phyloP scores from a whole-genome alignment of 2,797 vertebrate species.

The Nothura maculosa region DNA sequence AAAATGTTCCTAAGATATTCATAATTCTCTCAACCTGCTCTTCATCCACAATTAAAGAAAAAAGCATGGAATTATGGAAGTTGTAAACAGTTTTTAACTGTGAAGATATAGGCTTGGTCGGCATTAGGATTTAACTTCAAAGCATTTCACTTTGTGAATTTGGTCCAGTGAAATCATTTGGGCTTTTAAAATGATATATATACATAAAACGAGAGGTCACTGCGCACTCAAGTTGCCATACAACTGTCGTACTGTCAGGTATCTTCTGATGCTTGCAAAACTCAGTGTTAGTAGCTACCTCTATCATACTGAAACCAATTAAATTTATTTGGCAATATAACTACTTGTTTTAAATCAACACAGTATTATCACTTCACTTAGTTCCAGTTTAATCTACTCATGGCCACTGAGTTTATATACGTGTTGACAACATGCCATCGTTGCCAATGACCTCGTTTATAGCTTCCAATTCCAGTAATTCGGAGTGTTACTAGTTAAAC shows the following conservation, averaged over 20 bases:
- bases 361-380: background rate
- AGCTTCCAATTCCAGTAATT: background rate
- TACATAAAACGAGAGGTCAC: background rate
- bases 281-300: background rate
- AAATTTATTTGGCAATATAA: background rate
- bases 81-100: background rate
- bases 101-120: background rate
- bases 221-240: background rate
- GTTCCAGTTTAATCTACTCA: conserved; percentile 45
- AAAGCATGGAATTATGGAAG: background rate
- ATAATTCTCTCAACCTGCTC: background rate
- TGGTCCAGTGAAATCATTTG: background rate
- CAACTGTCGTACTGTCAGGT: background rate
- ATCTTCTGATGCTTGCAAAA: background rate
- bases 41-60: conserved; percentile 9
- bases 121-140: background rate
- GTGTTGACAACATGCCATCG: background rate
- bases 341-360: conserved; percentile 20
- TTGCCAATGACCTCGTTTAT: conserved; percentile 5
- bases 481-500: background rate
- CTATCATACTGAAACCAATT: background rate
- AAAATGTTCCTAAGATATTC: background rate
- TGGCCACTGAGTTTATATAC: background rate
- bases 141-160: background rate
- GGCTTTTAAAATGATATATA: background rate